phyloP scores from a whole-genome alignment of 2,888 invertebrate species.

The Ophion obscuratus region DNA sequence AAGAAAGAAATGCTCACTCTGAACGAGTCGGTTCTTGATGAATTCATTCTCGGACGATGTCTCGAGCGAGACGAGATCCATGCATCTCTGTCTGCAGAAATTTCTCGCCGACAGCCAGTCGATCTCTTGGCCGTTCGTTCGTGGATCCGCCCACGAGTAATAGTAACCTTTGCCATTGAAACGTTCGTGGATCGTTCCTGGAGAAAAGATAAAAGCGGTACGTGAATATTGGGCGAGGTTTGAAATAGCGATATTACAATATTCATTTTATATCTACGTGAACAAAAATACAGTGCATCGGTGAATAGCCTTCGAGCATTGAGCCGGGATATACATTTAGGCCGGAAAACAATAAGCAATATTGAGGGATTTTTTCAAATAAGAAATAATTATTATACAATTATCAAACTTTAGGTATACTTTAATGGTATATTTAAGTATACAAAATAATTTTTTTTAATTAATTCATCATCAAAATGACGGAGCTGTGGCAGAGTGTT shows the following conservation, averaged over 20 bases:
- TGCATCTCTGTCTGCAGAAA: conserved; percentile 94
- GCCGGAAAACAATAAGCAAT: too few species aligned
- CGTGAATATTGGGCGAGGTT: conserved; percentile 4
- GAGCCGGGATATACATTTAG: too few species aligned
- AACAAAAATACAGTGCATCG: background rate
- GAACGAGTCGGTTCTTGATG: conserved; percentile 91
- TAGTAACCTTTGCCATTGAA: conserved; percentile 90
- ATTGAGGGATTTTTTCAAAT: too few species aligned
- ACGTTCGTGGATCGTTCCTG: conserved; percentile 83
- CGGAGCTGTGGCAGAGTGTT: too few species aligned
- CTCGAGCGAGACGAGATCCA: conserved; percentile 95
- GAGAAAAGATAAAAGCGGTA: conserved; percentile 47
- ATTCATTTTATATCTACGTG: background rate
- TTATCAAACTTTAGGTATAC: too few species aligned
- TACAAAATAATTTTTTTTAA: too few species aligned
- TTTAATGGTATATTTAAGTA: too few species aligned
- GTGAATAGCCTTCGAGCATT: too few species aligned
- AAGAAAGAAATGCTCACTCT: conserved; percentile 86
- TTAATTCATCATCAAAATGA: too few species aligned
- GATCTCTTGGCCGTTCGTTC: conserved; percentile 90
- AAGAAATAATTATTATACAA: too few species aligned
- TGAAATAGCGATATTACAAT: background rate
- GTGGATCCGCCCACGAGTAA: conserved; percentile 94
- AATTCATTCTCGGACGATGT: conserved; percentile 95
- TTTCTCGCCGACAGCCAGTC: conserved; percentile 95